Evolutionary conservation across 1,140 invertebrate species (phyloP), one percentile per base, ranked within the genome.

Genomic region (Brachionus paranguensis): DNA sequence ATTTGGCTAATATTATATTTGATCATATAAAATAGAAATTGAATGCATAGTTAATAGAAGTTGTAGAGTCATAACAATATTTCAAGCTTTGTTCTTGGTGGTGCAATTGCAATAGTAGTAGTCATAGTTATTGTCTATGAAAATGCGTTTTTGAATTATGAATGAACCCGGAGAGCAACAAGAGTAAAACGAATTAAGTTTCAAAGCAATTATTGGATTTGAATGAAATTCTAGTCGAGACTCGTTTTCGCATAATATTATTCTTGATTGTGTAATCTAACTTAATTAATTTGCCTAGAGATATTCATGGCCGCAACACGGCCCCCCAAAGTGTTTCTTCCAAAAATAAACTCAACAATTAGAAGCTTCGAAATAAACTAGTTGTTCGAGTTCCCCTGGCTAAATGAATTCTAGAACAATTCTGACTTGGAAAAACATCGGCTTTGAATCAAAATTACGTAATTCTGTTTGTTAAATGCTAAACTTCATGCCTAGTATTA

Each of bases 51-150:
- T n/a, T n/a, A n/a, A n/a, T n/a, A n/a, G n/a, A n/a, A n/a, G n/a
- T 72, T 72, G 2, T 72, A 72, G 68, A 72, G 68, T 72, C 68
- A 72, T 72, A 72, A 72, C 68, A 72, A 72, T 72, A 20, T 47
- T 41, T 72, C 41, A 43, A 43, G 33, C 45, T 20, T 20, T 72
- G 17, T 41, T 41, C 41, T 72, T 43, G 7, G 3, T 72, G 29
- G 17, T 72, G 17, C 41, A 43, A 20, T 43, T 41, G 41, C 24
- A 43, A 20, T 33, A 43, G n/a, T 45, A 72, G 68, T 72, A 72
- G 68, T 72, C 68, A 72, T 72, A 72, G 68, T 41, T 72, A 72
- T 72, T 72, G 68, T 72, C 68, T 72, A 72, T 72, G 37, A 72
- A 72, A 43, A 72, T n/a, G 41, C 41, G 10, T 60, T 27, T 72